phyloP scores from a whole-genome alignment of 2,888 invertebrate genomes.

The Mimachlamys varia region DNA sequence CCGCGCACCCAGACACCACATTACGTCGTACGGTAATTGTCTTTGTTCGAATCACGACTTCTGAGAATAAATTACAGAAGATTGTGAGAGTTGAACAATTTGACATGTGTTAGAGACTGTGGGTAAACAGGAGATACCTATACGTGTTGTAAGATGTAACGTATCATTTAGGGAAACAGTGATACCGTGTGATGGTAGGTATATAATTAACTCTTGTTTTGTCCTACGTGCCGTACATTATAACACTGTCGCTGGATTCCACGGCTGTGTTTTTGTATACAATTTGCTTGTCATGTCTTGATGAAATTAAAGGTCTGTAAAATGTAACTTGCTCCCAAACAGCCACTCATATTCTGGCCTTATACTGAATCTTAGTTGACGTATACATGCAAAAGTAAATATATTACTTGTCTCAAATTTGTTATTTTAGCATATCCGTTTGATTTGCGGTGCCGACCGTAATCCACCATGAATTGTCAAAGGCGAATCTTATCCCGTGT shows the following conservation, averaged over 20 bases:
- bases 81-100: not conserved
- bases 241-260: not conserved
- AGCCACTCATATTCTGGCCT: slow-evolving; percentile 23
- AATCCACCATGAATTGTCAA: slow-evolving; percentile 23
- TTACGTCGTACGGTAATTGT: too few relatives aligned
- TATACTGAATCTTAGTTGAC: not conserved
- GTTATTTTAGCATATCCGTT: slow-evolving; percentile 36
- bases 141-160: slow-evolving; percentile 6
- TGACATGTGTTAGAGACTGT: not conserved
- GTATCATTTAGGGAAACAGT: slow-evolving; percentile 13
- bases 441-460: slow-evolving; percentile 7
- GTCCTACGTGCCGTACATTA: slow-evolving; percentile 1
- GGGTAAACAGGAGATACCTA: not conserved
- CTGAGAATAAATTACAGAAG: not conserved
- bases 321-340: slow-evolving; percentile 36
- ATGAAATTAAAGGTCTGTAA: slow-evolving; percentile 23
- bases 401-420: slow-evolving; percentile 36
- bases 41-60: too few relatives aligned
- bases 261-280: not conserved
- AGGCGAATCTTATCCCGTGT: not conserved
- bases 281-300: slow-evolving; percentile 24
- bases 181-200: not conserved
- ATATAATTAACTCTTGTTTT: slow-evolving; percentile 15
- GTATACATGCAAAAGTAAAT: slow-evolving; percentile 22
- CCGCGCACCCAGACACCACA: too few relatives aligned